Evolutionary conservation across 2,113 vertebrate species (phyloP).

Genomic region (Tricholaema leucomelas): DNA sequence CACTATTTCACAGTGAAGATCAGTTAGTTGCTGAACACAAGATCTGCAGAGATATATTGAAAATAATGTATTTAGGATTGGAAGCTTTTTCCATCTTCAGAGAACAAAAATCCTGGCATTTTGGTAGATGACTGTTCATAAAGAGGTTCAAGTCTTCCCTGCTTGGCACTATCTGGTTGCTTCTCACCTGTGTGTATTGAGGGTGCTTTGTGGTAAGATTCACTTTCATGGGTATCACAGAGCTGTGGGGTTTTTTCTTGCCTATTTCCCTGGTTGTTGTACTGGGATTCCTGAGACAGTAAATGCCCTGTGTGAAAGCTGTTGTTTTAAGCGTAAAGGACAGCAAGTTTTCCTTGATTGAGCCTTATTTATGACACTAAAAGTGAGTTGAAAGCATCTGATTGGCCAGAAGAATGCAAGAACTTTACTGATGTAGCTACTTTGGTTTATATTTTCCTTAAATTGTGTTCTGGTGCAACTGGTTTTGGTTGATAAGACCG

Average conservation of each 20-base stretch:
- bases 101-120: neutral
- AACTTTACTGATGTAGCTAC: neutral
- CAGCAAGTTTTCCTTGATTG: neutral
- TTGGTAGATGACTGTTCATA: neutral
- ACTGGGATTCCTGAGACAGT: neutral
- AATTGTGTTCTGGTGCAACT: neutral
- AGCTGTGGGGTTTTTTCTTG: neutral
- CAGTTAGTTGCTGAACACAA: neutral
- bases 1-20: neutral
- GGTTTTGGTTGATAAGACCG: neutral
- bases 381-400: neutral
- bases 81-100: neutral
- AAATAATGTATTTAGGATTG: neutral
- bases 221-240: neutral
- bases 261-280: neutral
- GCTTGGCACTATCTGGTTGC: neutral
- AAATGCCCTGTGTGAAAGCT: neutral
- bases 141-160: neutral
- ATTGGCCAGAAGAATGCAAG: neutral
- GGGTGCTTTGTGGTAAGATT: neutral
- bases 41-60: rapidly evolving
- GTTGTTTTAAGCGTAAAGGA: neutral
- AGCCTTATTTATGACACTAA: neutral
- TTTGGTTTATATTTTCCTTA: neutral
- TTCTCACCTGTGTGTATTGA: neutral